Conservation (phyloP, 2,797 vertebrate species). For the Chloroceryle amazona region DNA sequence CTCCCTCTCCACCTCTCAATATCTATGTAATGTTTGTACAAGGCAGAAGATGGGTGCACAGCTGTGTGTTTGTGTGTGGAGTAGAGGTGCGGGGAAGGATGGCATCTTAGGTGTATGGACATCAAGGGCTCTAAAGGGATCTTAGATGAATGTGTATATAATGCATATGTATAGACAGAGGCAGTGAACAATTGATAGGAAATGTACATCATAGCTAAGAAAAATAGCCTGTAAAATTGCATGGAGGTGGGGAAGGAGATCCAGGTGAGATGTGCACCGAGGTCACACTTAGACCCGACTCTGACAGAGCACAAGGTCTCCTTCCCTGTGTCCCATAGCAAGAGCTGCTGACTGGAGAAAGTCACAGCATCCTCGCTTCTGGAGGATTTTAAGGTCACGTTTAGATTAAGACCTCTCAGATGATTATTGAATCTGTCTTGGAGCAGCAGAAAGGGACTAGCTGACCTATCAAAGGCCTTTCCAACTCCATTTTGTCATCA, state of each 20-base stretch:
- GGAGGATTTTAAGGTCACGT: not conserved
- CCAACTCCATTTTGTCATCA: not conserved
- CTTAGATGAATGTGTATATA: not conserved
- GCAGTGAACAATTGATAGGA: not conserved
- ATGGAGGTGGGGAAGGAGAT: not conserved
- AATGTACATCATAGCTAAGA: not conserved
- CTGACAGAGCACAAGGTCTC: not conserved
- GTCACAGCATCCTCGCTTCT: not conserved
- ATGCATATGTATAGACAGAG: not conserved
- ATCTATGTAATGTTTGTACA: rapidly evolving
- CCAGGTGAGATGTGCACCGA: rapidly evolving
- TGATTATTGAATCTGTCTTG: not conserved
- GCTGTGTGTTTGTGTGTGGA: not conserved
- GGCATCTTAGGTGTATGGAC: not conserved
- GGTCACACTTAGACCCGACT: not conserved
- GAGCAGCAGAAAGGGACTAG: not conserved
- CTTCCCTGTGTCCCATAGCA: not conserved
- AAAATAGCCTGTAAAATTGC: not conserved
- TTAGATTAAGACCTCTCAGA: not conserved
- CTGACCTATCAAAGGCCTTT: conserved; percentile 22
- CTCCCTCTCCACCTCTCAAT: not conserved
- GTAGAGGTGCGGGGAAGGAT: not conserved
- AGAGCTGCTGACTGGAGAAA: not conserved
- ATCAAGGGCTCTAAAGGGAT: not conserved
- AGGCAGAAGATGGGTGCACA: not conserved